Evolutionary conservation across 2,797 vertebrate genomes (phyloP).

Genomic region (Amphiprion clarkii): DNA sequence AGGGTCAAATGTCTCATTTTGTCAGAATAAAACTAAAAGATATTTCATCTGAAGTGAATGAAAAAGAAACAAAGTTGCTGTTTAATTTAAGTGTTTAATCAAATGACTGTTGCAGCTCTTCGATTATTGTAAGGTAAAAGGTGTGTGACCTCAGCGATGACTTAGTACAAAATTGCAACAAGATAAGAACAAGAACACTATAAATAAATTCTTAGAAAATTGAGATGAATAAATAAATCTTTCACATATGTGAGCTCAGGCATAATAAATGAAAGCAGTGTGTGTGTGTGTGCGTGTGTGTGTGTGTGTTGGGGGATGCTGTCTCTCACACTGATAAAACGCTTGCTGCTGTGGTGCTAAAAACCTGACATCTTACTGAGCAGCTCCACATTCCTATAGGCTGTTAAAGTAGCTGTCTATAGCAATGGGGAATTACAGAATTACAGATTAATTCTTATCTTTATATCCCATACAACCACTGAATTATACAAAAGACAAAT

Average conservation of each 20-base stretch:
- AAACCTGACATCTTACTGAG: slow-evolving; percentile 36
- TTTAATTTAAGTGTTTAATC: too few relatives aligned
- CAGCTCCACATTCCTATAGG: slow-evolving; percentile 56
- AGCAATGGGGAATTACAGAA: slow-evolving; percentile 67
- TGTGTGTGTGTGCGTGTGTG: too few relatives aligned
- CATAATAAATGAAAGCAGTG: not conserved
- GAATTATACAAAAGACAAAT: slow-evolving; percentile 69
- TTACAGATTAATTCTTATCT: slow-evolving; percentile 77
- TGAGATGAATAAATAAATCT: not conserved
- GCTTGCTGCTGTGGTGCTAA: slow-evolving; percentile 7
- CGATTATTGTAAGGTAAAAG: too few relatives aligned
- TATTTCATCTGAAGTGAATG: not conserved
- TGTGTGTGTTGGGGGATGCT: slow-evolving; percentile 1
- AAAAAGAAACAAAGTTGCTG: not conserved
- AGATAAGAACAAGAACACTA: slow-evolving; percentile 23
- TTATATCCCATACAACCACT: slow-evolving; percentile 73
- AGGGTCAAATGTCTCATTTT: not conserved
- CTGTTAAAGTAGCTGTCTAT: slow-evolving; percentile 61
- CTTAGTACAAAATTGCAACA: slow-evolving; percentile 7
- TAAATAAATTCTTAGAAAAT: not conserved
- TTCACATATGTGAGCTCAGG: slow-evolving; percentile 1
- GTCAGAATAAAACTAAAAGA: not conserved
- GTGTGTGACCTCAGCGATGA: not conserved
- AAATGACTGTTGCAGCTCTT: too few relatives aligned
- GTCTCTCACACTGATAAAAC: slow-evolving; percentile 19